A percentile compares a stretch with the other conserved stretches of the same genome.
phyloP scores from a whole-genome alignment of 2,888 invertebrate species.

The Phoenoteleia sp. region DNA sequence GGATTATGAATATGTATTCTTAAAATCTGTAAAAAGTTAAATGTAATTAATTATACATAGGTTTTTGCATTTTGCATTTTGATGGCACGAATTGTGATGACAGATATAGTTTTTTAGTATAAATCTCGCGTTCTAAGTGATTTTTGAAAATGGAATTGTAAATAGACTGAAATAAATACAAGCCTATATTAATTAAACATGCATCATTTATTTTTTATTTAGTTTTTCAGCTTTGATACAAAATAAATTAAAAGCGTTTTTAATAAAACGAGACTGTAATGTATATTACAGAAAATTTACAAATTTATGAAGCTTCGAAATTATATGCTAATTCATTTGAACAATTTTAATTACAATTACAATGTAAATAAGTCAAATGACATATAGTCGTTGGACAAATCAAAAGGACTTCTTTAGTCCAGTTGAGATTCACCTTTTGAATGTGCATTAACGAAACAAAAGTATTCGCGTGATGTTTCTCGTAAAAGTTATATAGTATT shows the following conservation, averaged over 20 bases:
- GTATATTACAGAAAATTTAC: background rate
- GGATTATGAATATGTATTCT: too few relatives aligned
- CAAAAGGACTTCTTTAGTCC: too few relatives aligned
- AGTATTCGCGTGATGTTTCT: constrained; percentile 42
- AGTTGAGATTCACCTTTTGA: background rate
- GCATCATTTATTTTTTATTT: too few relatives aligned
- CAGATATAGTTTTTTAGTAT: too few relatives aligned
- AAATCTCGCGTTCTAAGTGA: too few relatives aligned
- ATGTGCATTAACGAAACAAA: constrained; percentile 1
- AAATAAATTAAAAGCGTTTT: background rate
- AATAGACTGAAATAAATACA: too few relatives aligned
- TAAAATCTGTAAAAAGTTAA: too few relatives aligned
- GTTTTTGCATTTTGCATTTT: background rate
- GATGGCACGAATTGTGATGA: background rate
- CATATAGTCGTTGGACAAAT: background rate
- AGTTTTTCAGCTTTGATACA: background rate
- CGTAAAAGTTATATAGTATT: constrained; percentile 31
- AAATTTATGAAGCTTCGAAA: background rate
- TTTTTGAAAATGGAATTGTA: too few relatives aligned
- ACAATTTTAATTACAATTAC: background rate
- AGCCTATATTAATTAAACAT: too few relatives aligned
- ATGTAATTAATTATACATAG: constrained; percentile 19
- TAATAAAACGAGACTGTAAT: background rate
- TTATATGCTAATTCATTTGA: background rate
- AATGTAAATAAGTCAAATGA: background rate